Evolutionary conservation across 2,113 vertebrate species (phyloP), one percentile per base, ranked within the genome.

Genomic region (Cheirogaleus medius): DNA sequence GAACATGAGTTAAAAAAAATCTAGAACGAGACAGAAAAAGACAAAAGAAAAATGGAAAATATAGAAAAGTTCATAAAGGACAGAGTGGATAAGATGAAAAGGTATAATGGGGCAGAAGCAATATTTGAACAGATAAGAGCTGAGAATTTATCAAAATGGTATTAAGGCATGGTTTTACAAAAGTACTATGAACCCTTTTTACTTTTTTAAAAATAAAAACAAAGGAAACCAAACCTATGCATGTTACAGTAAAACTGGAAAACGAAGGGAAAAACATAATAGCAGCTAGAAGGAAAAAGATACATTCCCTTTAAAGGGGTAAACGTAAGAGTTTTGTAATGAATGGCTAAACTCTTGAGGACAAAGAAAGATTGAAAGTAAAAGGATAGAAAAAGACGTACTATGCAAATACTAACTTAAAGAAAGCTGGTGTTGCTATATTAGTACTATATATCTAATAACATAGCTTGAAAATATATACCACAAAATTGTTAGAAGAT

Each of bases 1-100:
- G 60, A 77, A 92, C 42, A 47, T 71, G 12, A 77, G 23, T 82
- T 17, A 78, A 95, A 80, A 85, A 94, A 96, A 87, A 87, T 73
- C 37, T 81, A 81, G 49, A 81, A 64, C 81, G 17, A 87, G 66
- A 34, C 64, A 94, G 17, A 94, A 49, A 76, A n/a, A 87, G n/a
- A 32, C 10, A 82, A 94, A 94, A 87, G 32, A 34, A 64, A 64
- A 47, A 74, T 44, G n/a, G 32, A 76, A 73, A 81, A 66, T 81
- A 56, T 32, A 58, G 37, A 66, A 77, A 88, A 58, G 42, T 34
- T 63, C n/a, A 54, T 52, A 71, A 90, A 3, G 74, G 60, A 71
- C 27, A 78, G 2, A 74, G 42, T 3, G 4, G 44, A 44, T 32
- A 76, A 82, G 39, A 77, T 32, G 13, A 60, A 87, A 91, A 82